A percentile compares a stretch with the other conserved stretches of the same genome.
Evolutionary conservation across 2,888 invertebrate species (phyloP).

Genomic region (Baronia brevicornis): DNA sequence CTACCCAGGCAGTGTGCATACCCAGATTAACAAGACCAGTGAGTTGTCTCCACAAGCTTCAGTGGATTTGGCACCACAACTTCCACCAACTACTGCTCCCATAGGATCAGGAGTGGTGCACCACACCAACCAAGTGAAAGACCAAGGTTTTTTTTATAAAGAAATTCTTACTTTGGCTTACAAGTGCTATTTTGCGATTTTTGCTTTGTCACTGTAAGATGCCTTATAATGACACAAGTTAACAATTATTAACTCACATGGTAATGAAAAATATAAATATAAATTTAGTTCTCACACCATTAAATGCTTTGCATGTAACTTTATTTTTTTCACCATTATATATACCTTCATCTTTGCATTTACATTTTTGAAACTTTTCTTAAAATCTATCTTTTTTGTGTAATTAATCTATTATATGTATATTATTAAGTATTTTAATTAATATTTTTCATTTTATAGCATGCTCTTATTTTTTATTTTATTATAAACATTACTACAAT

Average conservation of each 20-base stretch:
- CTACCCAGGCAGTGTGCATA: conserved; percentile 64
- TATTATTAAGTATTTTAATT: background rate
- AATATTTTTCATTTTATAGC: background rate
- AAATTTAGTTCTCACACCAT: too few species aligned
- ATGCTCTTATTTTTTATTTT: too few species aligned
- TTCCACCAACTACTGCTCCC: conserved; percentile 48
- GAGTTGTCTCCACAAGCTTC: conserved; percentile 70
- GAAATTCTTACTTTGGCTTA: conserved; percentile 48
- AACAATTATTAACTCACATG: conserved; percentile 6
- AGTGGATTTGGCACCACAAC: conserved; percentile 55
- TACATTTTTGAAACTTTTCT: background rate
- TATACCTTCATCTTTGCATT: conserved; percentile 8
- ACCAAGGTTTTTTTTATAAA: conserved; percentile 67
- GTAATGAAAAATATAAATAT: too few species aligned
- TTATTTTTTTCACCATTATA: conserved; percentile 11
- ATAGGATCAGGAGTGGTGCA: conserved; percentile 66
- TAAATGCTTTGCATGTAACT: conserved; percentile 11
- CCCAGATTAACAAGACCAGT: conserved; percentile 69
- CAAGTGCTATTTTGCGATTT: conserved; percentile 65
- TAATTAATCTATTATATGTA: background rate
- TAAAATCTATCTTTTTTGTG: background rate
- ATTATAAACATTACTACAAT: too few species aligned
- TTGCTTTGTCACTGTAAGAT: conserved; percentile 35
- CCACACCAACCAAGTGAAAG: conserved; percentile 71
- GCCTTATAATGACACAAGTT: conserved; percentile 18